phyloP scores from a whole-genome alignment of 1,140 invertebrate species.

The Polyergus mexicanus region DNA sequence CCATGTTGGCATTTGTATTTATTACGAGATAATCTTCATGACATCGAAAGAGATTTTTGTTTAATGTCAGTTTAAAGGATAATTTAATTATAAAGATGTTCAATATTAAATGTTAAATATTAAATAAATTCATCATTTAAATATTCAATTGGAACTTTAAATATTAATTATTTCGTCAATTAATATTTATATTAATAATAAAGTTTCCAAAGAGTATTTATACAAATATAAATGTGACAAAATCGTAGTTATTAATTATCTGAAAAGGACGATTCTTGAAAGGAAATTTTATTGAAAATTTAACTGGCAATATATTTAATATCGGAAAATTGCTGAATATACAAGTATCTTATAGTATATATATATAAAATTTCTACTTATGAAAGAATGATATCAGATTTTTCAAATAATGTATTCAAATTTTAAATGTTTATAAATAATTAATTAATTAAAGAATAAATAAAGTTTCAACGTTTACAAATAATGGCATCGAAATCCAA shows the following conservation, averaged over 20 bases:
- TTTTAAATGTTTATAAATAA: slow-evolving; percentile 7
- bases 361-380: neutral
- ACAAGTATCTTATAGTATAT: neutral
- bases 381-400: neutral
- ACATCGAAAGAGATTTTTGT: neutral
- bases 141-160: slow-evolving; percentile 5
- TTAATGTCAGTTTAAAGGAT: neutral
- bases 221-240: neutral
- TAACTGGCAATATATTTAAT: neutral
- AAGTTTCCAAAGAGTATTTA: neutral
- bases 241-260: neutral
- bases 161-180: slow-evolving; percentile 8
- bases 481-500: neutral
- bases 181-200: too few species aligned
- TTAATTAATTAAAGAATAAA: neutral
- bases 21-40: neutral
- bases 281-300: neutral
- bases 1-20: neutral
- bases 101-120: slow-evolving; percentile 16
- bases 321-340: neutral
- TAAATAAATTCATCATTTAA: neutral
- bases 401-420: neutral
- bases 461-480: neutral
- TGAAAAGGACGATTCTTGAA: neutral
- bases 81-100: neutral